Percentiles rank a stretch among this genome's conserved stretches.
Evolutionary conservation across 2,888 invertebrate species (phyloP).

Genomic region (Lycocerus yunnanus): DNA sequence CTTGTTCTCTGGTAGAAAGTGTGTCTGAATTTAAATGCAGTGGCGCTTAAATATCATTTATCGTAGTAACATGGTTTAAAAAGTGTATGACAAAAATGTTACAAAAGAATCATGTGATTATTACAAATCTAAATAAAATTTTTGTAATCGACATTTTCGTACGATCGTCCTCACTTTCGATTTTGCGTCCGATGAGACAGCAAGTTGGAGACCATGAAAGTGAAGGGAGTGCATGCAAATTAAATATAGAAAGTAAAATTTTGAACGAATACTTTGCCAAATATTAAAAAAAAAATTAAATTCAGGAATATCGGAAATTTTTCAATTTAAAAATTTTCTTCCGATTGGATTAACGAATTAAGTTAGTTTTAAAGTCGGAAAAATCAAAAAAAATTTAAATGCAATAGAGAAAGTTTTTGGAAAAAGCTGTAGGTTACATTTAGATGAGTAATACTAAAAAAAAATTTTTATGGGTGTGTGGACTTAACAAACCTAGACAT

Average conservation of each 20-base stretch:
- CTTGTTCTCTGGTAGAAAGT: constrained; percentile 9
- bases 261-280: constrained; percentile 13
- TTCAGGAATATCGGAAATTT: neutral
- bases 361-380: neutral
- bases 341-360: neutral
- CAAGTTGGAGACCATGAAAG: constrained; percentile 23
- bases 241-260: constrained; percentile 29
- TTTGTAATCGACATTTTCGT: neutral
- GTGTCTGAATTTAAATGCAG: neutral
- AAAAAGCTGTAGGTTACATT: neutral
- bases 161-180: neutral
- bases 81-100: neutral
- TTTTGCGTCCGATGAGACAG: neutral
- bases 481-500: neutral
- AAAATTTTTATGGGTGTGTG: neutral
- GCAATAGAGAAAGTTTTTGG: neutral
- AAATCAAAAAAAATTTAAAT: neutral
- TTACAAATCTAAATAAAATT: neutral
- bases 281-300: neutral
- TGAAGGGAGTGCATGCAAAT: constrained; percentile 34
- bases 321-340: neutral
- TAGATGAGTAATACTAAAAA: neutral
- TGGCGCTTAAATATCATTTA: constrained; percentile 18
- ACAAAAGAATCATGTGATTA: neutral
- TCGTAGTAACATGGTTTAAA: neutral